These are phyloP conservation scores for Leuciscus waleckii DNA, from an alignment of 2,797 vertebrate genomes.

Conservation along the genomic window DNA sequence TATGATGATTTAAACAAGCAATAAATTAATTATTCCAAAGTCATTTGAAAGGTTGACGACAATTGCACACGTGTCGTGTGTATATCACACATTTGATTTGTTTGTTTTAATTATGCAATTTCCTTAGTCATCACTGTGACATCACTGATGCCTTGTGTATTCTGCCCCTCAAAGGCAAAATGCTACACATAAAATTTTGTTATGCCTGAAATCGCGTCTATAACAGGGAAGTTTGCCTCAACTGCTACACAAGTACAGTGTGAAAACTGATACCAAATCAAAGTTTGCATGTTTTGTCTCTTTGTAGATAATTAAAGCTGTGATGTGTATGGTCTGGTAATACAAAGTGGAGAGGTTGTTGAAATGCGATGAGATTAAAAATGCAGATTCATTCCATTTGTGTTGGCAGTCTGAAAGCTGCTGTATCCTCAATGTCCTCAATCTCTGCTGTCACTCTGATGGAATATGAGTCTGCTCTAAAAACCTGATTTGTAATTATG, in stretches of 20 bases:
- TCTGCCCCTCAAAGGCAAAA: background rate
- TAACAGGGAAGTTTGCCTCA: background rate
- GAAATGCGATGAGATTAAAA: background rate
- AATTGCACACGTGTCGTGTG: background rate
- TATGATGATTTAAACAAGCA: background rate
- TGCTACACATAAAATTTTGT: background rate
- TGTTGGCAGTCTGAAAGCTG: slow-evolving; percentile 1
- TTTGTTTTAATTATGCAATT: too few species aligned
- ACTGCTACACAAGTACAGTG: background rate
- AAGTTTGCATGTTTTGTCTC: background rate
- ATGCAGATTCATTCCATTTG: slow-evolving; percentile 7
- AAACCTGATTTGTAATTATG: slow-evolving; percentile 36
- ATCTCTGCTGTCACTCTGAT: slow-evolving; percentile 27
- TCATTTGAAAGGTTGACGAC: background rate
- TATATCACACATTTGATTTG: too few species aligned
- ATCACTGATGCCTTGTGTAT: background rate
- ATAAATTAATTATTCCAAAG: background rate
- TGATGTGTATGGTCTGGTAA: background rate
- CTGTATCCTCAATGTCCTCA: background rate
- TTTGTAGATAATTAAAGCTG: background rate
- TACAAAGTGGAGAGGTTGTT: background rate
- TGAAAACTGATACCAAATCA: background rate
- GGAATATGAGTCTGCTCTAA: slow-evolving; percentile 24
- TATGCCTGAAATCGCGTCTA: background rate
- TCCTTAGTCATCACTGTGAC: too few species aligned